Evolutionary conservation across 2,888 invertebrate genomes (phyloP), one percentile per base, ranked within the genome.

Genomic region (Tenthredo notha): DNA sequence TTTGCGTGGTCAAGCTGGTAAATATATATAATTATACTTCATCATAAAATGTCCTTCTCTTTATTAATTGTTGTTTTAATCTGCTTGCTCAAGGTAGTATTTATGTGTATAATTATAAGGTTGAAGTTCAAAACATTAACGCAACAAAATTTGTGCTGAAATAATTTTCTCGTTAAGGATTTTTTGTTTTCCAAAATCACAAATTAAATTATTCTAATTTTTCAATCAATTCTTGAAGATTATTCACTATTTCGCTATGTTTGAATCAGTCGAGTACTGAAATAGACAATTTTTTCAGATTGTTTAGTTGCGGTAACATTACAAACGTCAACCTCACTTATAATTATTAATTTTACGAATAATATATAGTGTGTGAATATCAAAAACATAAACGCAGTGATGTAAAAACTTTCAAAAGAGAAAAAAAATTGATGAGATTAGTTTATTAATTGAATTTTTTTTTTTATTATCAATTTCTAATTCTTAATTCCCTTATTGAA

Each of bases 71-170:
- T 54, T 54, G 54, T 54, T 54, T 54, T 18, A 54, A 54, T 54
- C 54, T 54, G 54, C 54, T 18, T 54, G 54, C 54, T 54, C 54
- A 54, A 54, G 54, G 54, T 54, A 54, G 54, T 54, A 54, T 54
- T 54, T 54, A 54, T 54, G 54, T 54, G 54, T 54, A 54, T 54
- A 54, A 54, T 54, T 54, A 54, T 18, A 6, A 54, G 54, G 54
- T 54, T 54, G n/a, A 54, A 54, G 54, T 54, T 54, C 54, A 54
- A 54, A 54, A 54, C 54, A 54, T 54, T 54, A 54, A 54, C 54
- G 54, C 54, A 54, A 54, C 54, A 54, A 54, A 54, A 54, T 54
- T 54, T 54, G 2, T 54, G 54, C 54, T 54, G 54, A 54, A 54
- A 54, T 18, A 54, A 54, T 54, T 54, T 54, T 54, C 54, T 54